Conservation (phyloP, 2,113 vertebrate species). For the Nibea albiflora region DNA sequence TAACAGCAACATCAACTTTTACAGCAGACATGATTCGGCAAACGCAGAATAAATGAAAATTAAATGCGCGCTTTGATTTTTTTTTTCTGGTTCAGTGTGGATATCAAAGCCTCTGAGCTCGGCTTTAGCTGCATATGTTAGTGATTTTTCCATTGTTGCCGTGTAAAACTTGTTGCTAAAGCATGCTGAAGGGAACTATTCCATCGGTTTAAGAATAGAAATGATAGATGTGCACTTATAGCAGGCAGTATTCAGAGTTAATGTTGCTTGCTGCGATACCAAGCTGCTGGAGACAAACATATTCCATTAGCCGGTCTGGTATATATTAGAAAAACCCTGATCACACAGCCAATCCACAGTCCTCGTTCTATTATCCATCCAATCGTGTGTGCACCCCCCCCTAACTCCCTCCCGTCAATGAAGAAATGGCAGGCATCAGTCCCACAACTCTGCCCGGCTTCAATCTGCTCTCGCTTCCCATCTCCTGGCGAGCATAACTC, state of each 20-base stretch:
- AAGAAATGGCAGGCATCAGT: conserved; percentile 54
- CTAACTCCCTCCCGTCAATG: conserved; percentile 31
- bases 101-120: conserved; percentile 29
- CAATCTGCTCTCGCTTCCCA: conserved; percentile 74
- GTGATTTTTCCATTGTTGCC: conserved; percentile 7
- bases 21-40: conserved; percentile 11
- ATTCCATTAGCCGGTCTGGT: conserved; percentile 58
- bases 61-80: not conserved
- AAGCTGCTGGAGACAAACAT: conserved; percentile 66
- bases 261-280: conserved; percentile 61
- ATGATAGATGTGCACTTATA: conserved; percentile 38
- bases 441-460: conserved; percentile 50
- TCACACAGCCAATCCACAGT: conserved; percentile 59
- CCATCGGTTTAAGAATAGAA: not conserved
- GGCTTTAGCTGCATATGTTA: conserved; percentile 2
- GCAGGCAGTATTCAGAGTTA: conserved; percentile 46
- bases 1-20: conserved; percentile 40
- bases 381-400: conserved; percentile 22
- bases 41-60: conserved; percentile 24
- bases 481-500: conserved; percentile 62
- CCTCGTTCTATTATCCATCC: conserved; percentile 57
- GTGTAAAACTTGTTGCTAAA: conserved; percentile 52
- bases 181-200: conserved; percentile 10
- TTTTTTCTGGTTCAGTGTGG: not conserved
- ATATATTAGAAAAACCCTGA: conserved; percentile 44